Evolutionary conservation across 2,888 invertebrate genomes (phyloP), one percentile per base, ranked within the genome.

Genomic region (Meganola albula): DNA sequence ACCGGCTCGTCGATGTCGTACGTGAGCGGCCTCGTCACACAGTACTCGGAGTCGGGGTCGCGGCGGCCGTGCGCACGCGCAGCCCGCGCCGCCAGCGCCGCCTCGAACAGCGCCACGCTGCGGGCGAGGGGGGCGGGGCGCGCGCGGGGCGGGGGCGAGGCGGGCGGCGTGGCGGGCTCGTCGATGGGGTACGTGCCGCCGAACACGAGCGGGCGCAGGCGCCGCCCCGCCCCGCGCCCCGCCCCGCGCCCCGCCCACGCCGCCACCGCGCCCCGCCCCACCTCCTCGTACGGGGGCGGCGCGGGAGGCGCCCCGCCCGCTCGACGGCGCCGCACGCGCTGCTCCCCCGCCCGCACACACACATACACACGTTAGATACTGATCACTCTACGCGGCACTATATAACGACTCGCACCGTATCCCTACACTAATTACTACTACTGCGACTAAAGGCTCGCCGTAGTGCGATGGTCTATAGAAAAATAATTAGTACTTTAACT

Each of bases 141-240:
- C 26, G 55, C 60, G 26, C 61, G 65, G 4, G 58, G 54, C 40
- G 26, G 10, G 33, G 29, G 25, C 26, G 26, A 28, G 28, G 20
- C 21, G 4, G 29, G 37, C 35, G 65, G 67, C 10, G 67, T 54
- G 16, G 73, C 68, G 13, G 94, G 94, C 59, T 89, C 88, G 68
- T 95, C 95, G 48, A 96, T 95, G 3, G 95, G 95, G 85, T 89
- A 96, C 2, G 95, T 96, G 31, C 95, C 95, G 53, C 94, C 93
- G 70, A 94, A 95, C 40, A 94, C 88, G 26, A 95, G 87, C 40
- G 92, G 92, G 61, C 90, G 90, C 63, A 87, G 90, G 4, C 20
- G 20, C 4, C 49, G 40, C 24, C 36, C 49, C 57, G 40, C 25
- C 90, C 49, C 40, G 23, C 36, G 48, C 57, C 39, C 25, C 90